Evolutionary conservation across 2,113 vertebrate genomes (phyloP), one percentile per base, ranked within the genome.

Genomic region (Brienomyrus brachyistius): DNA sequence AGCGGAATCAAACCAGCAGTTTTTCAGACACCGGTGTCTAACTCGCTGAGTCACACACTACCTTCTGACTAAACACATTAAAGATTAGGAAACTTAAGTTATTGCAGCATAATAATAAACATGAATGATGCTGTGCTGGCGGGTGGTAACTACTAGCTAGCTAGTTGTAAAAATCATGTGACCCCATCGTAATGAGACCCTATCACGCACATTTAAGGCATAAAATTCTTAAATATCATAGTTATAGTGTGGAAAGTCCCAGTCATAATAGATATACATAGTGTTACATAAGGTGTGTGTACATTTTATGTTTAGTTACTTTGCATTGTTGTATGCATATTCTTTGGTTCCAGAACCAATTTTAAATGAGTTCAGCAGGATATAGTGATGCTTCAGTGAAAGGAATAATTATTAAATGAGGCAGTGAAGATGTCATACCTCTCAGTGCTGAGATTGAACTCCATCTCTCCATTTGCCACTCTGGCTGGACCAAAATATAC

Each of bases 391-490:
- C 6, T 59, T 23, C 54, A 59, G 2, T 23, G 1, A 23, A 59
- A 59, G 23, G 1, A 23, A 59, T 59, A 59, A 8, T 59, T 59
- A 59, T 59, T 59, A 59, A 23, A 59, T 23, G 56, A 59, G 19
- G 56, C 56, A 59, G 21, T 59, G 56, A 59, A 23, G 21, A 59
- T 59, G 56, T 59, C 5, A 2, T 59, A 23, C 1, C 56, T 59
- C 6, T 59, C 52, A 54, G 85, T 94, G 13, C 94, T 92, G 92
- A 99, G 98, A 91, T 99, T 98, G 94, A 98, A 98, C 90, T 99
- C 98, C 1, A 95, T 93, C 89, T 90, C 87, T 87, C 90, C 92
- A 31, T 92, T 93, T 80, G 96, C 95, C 88, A 96, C 97, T 90
- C 98, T 99, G 89, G 35, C 31, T 5, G 10, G 51, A 86, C 35